Evolutionary conservation across 2,888 invertebrate genomes (phyloP), one percentile per base, ranked within the genome.

Genomic region (Alloplasta piceator): DNA sequence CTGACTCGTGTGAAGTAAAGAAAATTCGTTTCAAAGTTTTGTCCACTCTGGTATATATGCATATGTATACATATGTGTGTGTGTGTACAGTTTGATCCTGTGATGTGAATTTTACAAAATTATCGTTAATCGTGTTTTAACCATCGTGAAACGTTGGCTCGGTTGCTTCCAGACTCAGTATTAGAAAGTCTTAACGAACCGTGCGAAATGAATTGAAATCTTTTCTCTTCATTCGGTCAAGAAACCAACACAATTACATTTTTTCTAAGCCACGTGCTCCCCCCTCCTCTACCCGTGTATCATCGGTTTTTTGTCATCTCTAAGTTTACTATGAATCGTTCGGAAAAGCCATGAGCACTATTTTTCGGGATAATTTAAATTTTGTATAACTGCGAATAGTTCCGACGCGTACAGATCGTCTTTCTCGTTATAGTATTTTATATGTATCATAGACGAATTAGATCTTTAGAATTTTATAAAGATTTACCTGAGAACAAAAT

Each of bases 161-260:
- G 87, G 89, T 87, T 87, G 76, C 87, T 88, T 89, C 87, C 89
- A 87, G 84, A 88, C 86, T 86, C 89, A 89, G 89, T 89, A 89
- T 89, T 89, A 89, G 83, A 83, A 85, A 78, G 77, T 82, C 82
- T 81, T 55, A 56, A 84, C 61, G 75, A 78, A 80, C 64, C 78
- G 82, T 78, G 64, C 16, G 39, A 68, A 9, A 55, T 36, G 9
- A 46, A 43, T 58, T 6, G 6, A 26, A 14, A n/a, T 43, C 38
- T 61, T 43, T 12, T 43, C 52, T 6, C 61, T 9, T 83, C 82
- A 81, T 43, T 77, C 76, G 68, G 26, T 26, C 1, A 26, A 26
- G 26, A 26, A 68, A 82, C 77, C 85, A 78, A 71, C 73, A 72
- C 82, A 76, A 67, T 4, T 63, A 64, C 46, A 55, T 60, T 55